Conservation (phyloP, 1,140 invertebrate genomes). For the Achroia grisella region DNA sequence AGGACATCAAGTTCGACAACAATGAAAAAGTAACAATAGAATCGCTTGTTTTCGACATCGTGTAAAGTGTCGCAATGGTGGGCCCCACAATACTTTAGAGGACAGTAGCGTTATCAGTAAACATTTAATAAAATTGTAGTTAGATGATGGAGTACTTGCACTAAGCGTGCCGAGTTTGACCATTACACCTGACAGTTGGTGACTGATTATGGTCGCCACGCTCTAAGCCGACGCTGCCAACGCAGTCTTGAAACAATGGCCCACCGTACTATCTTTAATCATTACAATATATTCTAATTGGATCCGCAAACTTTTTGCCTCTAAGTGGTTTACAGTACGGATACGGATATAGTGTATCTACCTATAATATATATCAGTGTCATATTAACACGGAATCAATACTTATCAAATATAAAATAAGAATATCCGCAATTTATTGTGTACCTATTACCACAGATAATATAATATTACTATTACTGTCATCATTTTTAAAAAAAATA, state of each 20-base stretch:
- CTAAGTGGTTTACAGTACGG: too few species aligned
- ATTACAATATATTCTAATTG: constrained; percentile 64
- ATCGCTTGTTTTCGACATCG: constrained; percentile 27
- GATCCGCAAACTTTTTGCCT: constrained; percentile 40
- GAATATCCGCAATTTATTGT: too few species aligned
- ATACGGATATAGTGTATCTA: too few species aligned
- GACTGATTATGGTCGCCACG: constrained; percentile 36
- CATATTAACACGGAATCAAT: too few species aligned
- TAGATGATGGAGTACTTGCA: constrained; percentile 49
- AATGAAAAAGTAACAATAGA: constrained; percentile 15
- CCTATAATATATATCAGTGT: too few species aligned
- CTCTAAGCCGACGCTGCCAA: constrained; percentile 28
- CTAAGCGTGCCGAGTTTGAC: constrained; percentile 30
- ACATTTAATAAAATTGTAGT: constrained; percentile 49
- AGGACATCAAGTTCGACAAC: constrained; percentile 15
- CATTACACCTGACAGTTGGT: constrained; percentile 59
- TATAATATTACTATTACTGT: too few species aligned
- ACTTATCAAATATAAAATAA: too few species aligned
- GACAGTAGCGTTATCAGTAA: constrained; percentile 26
- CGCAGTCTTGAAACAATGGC: constrained; percentile 59
- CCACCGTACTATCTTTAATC: constrained; percentile 59
- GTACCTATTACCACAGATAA: too few species aligned
- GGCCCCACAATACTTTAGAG: constrained; percentile 11
- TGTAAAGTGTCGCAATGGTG: constrained; percentile 45
- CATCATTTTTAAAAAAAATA: too few species aligned